Conservation (phyloP, 2,888 invertebrate genomes). For the Oscheius sp. region DNA sequence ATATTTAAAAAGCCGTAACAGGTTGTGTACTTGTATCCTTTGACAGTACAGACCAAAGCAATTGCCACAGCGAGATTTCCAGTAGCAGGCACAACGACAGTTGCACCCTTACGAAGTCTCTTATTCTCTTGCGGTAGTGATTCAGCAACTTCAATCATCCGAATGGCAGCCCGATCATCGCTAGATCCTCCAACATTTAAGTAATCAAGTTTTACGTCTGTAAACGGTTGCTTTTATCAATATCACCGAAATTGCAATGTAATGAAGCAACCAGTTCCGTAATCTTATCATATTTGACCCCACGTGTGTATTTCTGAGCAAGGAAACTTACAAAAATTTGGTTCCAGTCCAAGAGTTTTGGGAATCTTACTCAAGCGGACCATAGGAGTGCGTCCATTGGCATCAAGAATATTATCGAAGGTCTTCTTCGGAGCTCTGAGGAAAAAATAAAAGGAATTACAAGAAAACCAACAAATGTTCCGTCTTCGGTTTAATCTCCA, state of each 20-base stretch:
- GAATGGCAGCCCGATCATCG: slow-evolving; percentile 86
- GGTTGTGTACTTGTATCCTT: slow-evolving; percentile 84
- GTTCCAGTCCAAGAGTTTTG: slow-evolving; percentile 45
- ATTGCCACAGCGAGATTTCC: slow-evolving; percentile 84
- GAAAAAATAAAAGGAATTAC: neutral
- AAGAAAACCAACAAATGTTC: neutral
- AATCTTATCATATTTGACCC: slow-evolving; percentile 8
- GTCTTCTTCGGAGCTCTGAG: slow-evolving; percentile 4
- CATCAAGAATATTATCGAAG: slow-evolving; percentile 53
- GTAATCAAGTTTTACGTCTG: slow-evolving; percentile 96
- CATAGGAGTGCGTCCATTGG: slow-evolving; percentile 58
- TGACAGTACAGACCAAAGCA: slow-evolving; percentile 90
- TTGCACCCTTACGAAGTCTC: slow-evolving; percentile 83
- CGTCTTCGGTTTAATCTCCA: neutral
- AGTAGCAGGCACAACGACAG: slow-evolving; percentile 96
- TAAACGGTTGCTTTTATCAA: slow-evolving; percentile 43
- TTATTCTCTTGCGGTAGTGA: no score
- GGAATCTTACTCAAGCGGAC: slow-evolving; percentile 52
- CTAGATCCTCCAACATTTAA: slow-evolving; percentile 95
- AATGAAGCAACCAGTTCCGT: slow-evolving; percentile 14
- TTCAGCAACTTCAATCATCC: slow-evolving; percentile 36
- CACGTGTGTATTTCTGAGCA: neutral
- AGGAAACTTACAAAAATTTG: slow-evolving; percentile 54
- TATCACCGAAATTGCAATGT: neutral
- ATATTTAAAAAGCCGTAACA: slow-evolving; percentile 70